These are phyloP conservation scores for Astreopora myriophthalma DNA, from an alignment of 64 coral and sea anemone genomes.

Conservation along the genomic window DNA sequence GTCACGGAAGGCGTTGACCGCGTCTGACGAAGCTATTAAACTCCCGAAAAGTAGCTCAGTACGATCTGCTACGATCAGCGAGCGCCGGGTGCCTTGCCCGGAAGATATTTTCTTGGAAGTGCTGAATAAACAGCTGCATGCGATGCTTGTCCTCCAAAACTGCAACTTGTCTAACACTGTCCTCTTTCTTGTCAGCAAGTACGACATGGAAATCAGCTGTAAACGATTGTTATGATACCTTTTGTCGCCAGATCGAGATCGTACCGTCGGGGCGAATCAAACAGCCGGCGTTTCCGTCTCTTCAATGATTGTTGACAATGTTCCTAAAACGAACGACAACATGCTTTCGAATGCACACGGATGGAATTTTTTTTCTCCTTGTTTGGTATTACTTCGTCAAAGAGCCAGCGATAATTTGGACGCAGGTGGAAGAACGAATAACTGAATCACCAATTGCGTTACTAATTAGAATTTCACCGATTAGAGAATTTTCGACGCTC, in stretches of 20 bases:
- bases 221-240: background rate
- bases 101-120: background rate
- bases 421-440: background rate
- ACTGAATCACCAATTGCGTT: background rate
- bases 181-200: background rate
- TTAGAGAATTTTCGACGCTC: background rate
- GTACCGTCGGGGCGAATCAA: background rate
- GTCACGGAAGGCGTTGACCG: constrained; percentile 20
- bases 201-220: background rate
- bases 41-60: too few relatives aligned
- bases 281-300: background rate
- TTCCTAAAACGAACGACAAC: background rate
- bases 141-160: background rate
- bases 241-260: background rate
- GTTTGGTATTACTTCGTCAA: constrained; percentile 12
- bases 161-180: background rate
- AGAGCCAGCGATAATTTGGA: background rate
- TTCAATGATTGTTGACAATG: constrained; percentile 10
- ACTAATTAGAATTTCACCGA: constrained; percentile 4
- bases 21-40: background rate
- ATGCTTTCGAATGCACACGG: background rate
- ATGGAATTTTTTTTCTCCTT: background rate
- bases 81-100: background rate
- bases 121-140: background rate
- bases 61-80: too few relatives aligned